Conservation (phyloP, 2,888 invertebrate genomes). For the Ophonus ardosiacus region DNA sequence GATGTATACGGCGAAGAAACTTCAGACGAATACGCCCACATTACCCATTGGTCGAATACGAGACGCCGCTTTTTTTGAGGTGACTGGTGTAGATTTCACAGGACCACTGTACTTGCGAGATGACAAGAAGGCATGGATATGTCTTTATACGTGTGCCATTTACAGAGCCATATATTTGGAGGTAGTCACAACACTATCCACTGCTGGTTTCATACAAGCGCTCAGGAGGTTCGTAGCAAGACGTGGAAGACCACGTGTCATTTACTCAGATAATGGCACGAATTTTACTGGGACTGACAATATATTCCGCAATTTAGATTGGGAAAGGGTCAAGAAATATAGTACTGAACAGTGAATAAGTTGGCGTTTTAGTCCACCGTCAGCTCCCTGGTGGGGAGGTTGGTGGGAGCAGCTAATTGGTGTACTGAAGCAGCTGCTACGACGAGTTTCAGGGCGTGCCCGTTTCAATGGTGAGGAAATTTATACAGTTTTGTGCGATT, state of each 20-base stretch:
- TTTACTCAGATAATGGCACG: constrained; percentile 68
- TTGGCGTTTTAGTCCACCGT: constrained; percentile 71
- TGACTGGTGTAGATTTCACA: constrained; percentile 65
- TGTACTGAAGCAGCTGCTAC: constrained; percentile 70
- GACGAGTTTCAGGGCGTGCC: constrained; percentile 69
- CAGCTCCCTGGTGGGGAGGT: constrained; percentile 73
- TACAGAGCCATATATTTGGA: constrained; percentile 13
- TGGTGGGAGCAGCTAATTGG: constrained; percentile 72
- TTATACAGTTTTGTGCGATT: constrained; percentile 69
- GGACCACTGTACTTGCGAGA: constrained; percentile 18
- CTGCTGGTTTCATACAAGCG: constrained; percentile 68
- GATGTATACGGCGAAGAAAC: constrained; percentile 60
- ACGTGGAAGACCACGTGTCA: constrained; percentile 68
- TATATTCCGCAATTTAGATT: constrained; percentile 66
- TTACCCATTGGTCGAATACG: neutral
- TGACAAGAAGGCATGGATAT: constrained; percentile 23
- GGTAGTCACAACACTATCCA: constrained; percentile 65
- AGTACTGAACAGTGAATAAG: constrained; percentile 63
- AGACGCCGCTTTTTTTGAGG: constrained; percentile 65
- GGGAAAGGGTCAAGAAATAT: constrained; percentile 60
- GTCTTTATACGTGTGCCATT: constrained; percentile 27
- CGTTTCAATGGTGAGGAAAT: constrained; percentile 69
- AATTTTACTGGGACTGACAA: constrained; percentile 72
- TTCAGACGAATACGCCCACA: constrained; percentile 66
- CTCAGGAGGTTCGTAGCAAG: constrained; percentile 64